phyloP scores from a whole-genome alignment of 2,888 invertebrate species.

The Timema podura region DNA sequence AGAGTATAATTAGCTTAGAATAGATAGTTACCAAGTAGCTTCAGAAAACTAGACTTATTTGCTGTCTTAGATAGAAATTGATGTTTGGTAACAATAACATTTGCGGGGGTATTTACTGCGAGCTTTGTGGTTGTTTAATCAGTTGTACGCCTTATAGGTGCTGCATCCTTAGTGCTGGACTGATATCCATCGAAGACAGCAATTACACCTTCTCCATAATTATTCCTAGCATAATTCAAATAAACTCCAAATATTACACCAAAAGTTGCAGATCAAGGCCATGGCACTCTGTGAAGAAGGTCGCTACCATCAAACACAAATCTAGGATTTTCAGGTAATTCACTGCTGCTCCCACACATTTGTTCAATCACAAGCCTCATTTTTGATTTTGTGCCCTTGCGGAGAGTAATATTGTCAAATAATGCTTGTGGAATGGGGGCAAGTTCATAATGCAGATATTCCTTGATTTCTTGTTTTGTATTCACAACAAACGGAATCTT shows the following conservation, averaged over 20 bases:
- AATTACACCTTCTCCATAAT: background rate
- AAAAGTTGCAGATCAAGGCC: slow-evolving; percentile 5
- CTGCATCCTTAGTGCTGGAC: background rate
- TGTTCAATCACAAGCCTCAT: slow-evolving; percentile 1
- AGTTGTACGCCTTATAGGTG: background rate
- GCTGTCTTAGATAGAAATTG: background rate
- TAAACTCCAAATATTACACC: slow-evolving; percentile 10
- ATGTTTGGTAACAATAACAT: slow-evolving; percentile 1
- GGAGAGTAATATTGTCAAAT: slow-evolving; percentile 2
- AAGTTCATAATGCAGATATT: background rate
- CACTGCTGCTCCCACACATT: slow-evolving; percentile 9
- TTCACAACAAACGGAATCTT: background rate
- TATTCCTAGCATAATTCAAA: slow-evolving; percentile 1
- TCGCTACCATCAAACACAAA: slow-evolving; percentile 1
- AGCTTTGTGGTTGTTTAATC: background rate
- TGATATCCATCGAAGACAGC: slow-evolving; percentile 12
- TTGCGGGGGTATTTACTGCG: background rate
- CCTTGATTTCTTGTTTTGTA: background rate
- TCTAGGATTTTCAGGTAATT: background rate
- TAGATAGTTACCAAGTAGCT: background rate
- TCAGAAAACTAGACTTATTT: background rate
- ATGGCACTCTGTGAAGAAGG: slow-evolving; percentile 4
- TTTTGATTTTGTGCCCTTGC: slow-evolving; percentile 11
- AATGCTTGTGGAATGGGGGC: background rate
- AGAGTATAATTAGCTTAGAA: background rate